These are phyloP conservation scores for Psylliodes chrysocephalus DNA, from an alignment of 2,888 invertebrate species.

Conservation along the genomic window DNA sequence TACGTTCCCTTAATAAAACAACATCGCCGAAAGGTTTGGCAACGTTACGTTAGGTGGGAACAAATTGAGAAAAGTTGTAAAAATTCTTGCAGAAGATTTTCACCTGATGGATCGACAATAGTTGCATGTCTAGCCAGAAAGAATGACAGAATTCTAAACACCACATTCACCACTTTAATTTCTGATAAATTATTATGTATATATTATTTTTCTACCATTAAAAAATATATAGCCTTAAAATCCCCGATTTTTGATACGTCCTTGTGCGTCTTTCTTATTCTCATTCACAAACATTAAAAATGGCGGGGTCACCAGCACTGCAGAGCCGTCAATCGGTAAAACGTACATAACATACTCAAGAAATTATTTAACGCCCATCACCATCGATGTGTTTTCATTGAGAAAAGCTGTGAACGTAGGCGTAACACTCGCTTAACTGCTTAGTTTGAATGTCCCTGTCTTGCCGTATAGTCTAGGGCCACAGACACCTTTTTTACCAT, in stretches of 20 bases:
- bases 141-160: too few species aligned
- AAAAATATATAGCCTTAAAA: too few species aligned
- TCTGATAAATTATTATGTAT: too few species aligned
- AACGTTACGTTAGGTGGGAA: too few species aligned
- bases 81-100: too few species aligned
- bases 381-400: slow-evolving; percentile 31
- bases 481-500: background rate
- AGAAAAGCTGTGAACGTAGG: slow-evolving; percentile 29
- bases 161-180: too few species aligned
- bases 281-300: slow-evolving; percentile 25
- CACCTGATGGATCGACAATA: too few species aligned
- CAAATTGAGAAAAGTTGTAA: too few species aligned
- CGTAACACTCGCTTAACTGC: slow-evolving; percentile 17
- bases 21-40: too few species aligned
- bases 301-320: slow-evolving; percentile 16
- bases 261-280: background rate
- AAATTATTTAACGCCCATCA: slow-evolving; percentile 26
- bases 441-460: slow-evolving; percentile 15
- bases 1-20: too few species aligned
- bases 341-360: slow-evolving; percentile 27
- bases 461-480: slow-evolving; percentile 1
- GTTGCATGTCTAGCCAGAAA: too few species aligned
- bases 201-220: too few species aligned
- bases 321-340: slow-evolving; percentile 25
- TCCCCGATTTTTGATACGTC: background rate